Conservation (phyloP, 35 echinoderm and acorn worm species). For the Lytechinus variegatus region DNA sequence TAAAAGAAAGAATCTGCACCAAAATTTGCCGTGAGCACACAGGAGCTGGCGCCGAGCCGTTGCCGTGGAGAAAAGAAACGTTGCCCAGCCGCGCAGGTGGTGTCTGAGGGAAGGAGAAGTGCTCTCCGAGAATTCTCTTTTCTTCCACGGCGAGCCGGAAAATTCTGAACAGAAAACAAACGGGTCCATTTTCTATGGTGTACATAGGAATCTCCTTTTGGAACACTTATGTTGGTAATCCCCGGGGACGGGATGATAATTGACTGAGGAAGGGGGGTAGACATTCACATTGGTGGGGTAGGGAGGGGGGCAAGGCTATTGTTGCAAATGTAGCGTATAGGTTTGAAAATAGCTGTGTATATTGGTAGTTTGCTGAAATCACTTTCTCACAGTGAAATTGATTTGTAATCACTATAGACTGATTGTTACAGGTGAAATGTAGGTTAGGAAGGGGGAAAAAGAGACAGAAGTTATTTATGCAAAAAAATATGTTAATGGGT, state of each 20-base stretch:
- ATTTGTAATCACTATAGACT: background rate
- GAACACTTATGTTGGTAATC: background rate
- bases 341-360: background rate
- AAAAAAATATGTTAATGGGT: no score
- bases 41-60: background rate
- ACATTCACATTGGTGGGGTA: background rate
- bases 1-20: background rate
- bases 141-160: background rate
- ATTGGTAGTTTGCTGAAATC: background rate
- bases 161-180: background rate
- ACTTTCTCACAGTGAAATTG: background rate
- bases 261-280: background rate
- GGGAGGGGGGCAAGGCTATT: background rate
- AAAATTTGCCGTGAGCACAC: background rate
- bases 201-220: background rate
- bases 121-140: background rate
- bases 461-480: background rate
- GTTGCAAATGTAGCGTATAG: background rate
- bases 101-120: background rate
- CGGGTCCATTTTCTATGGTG: background rate
- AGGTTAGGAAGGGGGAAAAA: background rate
- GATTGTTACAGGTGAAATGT: background rate
- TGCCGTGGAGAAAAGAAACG: conserved; percentile 9
- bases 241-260: background rate
- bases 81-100: background rate